Conservation (phyloP, 64 coral and sea anemone species). For the Platygyra sinensis region DNA sequence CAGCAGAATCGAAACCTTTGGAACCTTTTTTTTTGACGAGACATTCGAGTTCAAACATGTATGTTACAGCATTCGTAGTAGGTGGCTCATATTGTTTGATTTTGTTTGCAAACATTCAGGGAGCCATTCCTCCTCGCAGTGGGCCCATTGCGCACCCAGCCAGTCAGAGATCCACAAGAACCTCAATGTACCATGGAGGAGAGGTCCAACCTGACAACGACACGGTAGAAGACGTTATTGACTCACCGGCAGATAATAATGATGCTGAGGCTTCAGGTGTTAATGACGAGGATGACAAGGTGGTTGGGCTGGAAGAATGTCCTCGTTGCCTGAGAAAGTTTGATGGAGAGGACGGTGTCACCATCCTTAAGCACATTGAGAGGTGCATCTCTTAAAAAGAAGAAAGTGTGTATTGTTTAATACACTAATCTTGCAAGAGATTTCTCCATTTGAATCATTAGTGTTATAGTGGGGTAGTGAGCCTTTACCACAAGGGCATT, state of each 20-base stretch:
- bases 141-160: background rate
- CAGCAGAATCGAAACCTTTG: too few relatives aligned
- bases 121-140: background rate
- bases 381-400: slow-evolving; percentile 22
- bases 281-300: background rate
- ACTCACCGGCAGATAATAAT: background rate
- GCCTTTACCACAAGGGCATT: background rate
- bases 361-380: slow-evolving; percentile 45
- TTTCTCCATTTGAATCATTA: too few relatives aligned
- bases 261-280: background rate
- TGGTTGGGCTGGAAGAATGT: slow-evolving; percentile 19
- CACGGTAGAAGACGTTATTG: slow-evolving; percentile 1
- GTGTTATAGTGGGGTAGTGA: too few relatives aligned
- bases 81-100: background rate
- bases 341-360: background rate
- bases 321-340: slow-evolving; percentile 40
- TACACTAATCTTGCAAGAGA: too few relatives aligned
- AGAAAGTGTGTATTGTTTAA: background rate
- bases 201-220: slow-evolving; percentile 12
- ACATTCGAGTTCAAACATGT: too few relatives aligned
- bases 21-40: too few relatives aligned
- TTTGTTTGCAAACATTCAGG: background rate
- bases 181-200: slow-evolving; percentile 34
- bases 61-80: too few relatives aligned
- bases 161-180: background rate